Conservation (phyloP, 2,888 invertebrate species). For the Amphipoea lucens region DNA sequence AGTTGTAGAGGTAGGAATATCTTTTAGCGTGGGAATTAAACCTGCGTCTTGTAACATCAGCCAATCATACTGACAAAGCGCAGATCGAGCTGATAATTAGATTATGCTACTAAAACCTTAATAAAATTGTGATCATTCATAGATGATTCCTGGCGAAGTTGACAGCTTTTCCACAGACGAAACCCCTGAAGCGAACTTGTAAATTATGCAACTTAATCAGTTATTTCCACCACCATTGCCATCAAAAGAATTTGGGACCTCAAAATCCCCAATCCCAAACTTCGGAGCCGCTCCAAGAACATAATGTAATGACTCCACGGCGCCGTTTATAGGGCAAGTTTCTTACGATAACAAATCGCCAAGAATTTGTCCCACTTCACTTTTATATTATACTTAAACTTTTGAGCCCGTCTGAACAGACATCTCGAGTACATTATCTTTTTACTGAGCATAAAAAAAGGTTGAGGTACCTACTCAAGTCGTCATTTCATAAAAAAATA, state of each 20-base stretch:
- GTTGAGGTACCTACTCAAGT: constrained; percentile 38
- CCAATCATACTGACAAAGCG: neutral
- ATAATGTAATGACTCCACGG: constrained; percentile 72
- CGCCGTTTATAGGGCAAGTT: constrained; percentile 73
- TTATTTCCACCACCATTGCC: neutral
- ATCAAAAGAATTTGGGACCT: neutral
- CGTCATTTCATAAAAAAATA: constrained; percentile 50
- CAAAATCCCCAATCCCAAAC: constrained; percentile 17
- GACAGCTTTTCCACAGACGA: neutral
- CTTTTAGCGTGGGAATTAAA: neutral
- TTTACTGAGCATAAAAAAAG: constrained; percentile 63
- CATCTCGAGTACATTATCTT: constrained; percentile 60
- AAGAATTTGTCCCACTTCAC: constrained; percentile 65
- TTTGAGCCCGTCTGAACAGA: constrained; percentile 55
- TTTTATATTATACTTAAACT: constrained; percentile 68
- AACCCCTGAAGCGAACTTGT: neutral
- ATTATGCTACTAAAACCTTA: neutral
- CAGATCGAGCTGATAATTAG: neutral
- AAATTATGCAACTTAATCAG: neutral
- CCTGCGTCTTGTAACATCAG: neutral
- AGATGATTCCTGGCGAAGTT: neutral
- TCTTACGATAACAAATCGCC: constrained; percentile 74
- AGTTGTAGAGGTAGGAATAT: neutral
- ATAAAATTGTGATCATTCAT: neutral
- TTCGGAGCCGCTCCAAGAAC: constrained; percentile 52